Evolutionary conservation across 2,888 invertebrate species (phyloP).

Genomic region (Heliconius sara): DNA sequence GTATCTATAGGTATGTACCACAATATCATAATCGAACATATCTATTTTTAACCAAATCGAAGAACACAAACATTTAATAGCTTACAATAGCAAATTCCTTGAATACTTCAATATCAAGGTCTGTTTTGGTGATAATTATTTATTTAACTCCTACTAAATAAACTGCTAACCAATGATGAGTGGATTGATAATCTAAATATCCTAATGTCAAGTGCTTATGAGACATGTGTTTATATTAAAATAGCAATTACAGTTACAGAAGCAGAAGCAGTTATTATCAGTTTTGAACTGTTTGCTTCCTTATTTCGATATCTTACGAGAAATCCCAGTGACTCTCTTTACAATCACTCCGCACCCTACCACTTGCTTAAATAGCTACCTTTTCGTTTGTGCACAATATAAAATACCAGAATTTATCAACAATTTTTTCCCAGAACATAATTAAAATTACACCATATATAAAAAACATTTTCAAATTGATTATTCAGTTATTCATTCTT

Average conservation of each 20-base stretch:
- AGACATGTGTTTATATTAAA: not conserved
- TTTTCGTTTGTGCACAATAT: too few species aligned
- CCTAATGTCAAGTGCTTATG: not conserved
- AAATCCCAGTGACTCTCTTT: too few species aligned
- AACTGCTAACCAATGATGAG: not conserved
- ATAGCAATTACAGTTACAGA: not conserved
- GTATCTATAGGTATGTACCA: not conserved
- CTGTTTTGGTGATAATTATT: conserved; percentile 2
- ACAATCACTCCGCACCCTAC: too few species aligned
- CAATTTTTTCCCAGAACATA: too few species aligned
- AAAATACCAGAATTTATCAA: too few species aligned
- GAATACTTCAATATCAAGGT: conserved; percentile 16
- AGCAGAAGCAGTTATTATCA: not conserved
- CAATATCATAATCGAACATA: not conserved
- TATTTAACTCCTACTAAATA: conserved; percentile 2
- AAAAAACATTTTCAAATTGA: too few species aligned
- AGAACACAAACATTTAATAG: not conserved
- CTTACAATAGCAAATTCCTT: conserved; percentile 6
- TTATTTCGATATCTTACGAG: too few species aligned
- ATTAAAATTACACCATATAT: too few species aligned
- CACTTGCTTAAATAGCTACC: too few species aligned
- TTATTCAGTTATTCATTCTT: too few species aligned
- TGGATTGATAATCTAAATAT: conserved; percentile 18
- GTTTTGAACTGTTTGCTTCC: not conserved
- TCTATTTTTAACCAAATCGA: not conserved